Evolutionary conservation across 1,140 invertebrate species (phyloP).

Genomic region (Scaptodrosophila lebanonensis): DNA sequence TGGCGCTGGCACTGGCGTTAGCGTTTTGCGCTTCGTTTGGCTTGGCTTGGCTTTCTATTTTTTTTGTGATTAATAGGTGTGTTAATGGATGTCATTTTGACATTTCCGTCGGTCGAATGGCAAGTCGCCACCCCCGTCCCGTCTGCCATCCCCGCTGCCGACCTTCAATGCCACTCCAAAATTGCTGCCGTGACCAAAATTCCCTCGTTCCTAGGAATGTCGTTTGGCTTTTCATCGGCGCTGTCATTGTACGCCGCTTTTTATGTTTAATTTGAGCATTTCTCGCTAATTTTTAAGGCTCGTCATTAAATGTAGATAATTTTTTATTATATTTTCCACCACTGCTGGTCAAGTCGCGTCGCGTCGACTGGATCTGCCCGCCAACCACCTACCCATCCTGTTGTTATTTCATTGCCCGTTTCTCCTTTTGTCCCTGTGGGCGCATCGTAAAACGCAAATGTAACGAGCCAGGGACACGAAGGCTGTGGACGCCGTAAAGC

Average conservation of each 20-base stretch:
- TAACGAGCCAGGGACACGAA: constrained; percentile 58
- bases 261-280: constrained; percentile 75
- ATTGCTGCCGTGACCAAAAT: too few species aligned
- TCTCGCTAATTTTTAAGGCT: constrained; percentile 73
- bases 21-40: too few species aligned
- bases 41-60: constrained; percentile 24
- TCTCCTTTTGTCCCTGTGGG: constrained; percentile 22
- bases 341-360: constrained; percentile 21
- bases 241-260: constrained; percentile 28
- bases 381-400: not conserved
- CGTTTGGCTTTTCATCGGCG: constrained; percentile 12
- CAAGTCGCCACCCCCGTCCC: constrained; percentile 27
- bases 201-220: too few species aligned
- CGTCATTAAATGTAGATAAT: constrained; percentile 74
- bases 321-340: constrained; percentile 49
- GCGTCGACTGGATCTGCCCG: too few species aligned
- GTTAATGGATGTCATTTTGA: constrained; percentile 77
- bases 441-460: constrained; percentile 66
- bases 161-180: not conserved
- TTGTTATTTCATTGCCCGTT: constrained; percentile 36
- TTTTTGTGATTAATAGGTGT: constrained; percentile 76
- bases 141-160: too few species aligned
- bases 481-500: not conserved
- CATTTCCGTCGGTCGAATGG: constrained; percentile 66
- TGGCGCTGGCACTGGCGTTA: too few species aligned